Percentiles rank a stretch among this genome's conserved stretches.
Evolutionary conservation across 2,888 invertebrate species (phyloP).

Genomic region (Arrhopalites spinosus): DNA sequence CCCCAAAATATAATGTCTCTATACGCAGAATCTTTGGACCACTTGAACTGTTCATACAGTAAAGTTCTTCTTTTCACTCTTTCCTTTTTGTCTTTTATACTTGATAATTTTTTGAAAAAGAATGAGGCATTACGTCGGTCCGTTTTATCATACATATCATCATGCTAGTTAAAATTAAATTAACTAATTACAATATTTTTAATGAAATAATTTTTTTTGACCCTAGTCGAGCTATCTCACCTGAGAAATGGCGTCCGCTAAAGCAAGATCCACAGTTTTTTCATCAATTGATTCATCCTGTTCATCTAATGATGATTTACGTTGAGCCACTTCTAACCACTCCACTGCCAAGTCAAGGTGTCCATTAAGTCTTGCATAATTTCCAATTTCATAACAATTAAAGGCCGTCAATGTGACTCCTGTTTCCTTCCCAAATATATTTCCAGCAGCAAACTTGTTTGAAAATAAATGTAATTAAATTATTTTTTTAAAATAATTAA

Average conservation of each 20-base stretch:
- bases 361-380: neutral
- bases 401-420: constrained; percentile 3
- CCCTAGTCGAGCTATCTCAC: too few relatives aligned
- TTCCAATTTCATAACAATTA: constrained; percentile 31
- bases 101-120: too few relatives aligned
- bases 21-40: constrained; percentile 1
- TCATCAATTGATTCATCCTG: neutral
- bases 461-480: neutral
- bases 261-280: too few relatives aligned
- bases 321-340: constrained; percentile 37
- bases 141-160: too few relatives aligned
- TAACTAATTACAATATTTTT: too few relatives aligned
- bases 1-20: constrained; percentile 40
- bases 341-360: constrained; percentile 10
- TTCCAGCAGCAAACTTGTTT: constrained; percentile 25
- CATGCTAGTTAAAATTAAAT: too few relatives aligned
- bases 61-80: constrained; percentile 25
- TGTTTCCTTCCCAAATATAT: constrained; percentile 14
- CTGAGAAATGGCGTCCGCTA: too few relatives aligned
- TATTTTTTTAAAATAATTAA: neutral
- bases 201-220: too few relatives aligned
- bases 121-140: too few relatives aligned
- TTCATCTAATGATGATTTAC: too few relatives aligned
- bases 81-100: constrained; percentile 14
- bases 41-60: constrained; percentile 27